Conservation (phyloP, 2,797 vertebrate genomes). For the Ctenopoma kingsleyae region DNA sequence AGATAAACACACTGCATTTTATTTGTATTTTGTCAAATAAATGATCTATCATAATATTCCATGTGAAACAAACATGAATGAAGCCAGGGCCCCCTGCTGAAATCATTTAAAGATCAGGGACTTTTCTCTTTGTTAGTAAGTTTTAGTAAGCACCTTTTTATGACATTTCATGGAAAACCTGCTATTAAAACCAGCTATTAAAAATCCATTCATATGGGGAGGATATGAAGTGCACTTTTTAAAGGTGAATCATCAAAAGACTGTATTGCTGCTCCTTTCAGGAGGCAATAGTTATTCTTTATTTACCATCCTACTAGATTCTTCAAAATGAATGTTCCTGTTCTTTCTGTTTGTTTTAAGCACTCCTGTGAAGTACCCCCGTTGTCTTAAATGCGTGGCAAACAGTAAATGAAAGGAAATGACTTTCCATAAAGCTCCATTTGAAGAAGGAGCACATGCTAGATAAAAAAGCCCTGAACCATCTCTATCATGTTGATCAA, state of each 20-base stretch:
- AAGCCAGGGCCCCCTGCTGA: not conserved
- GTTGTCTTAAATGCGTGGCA: slow-evolving; percentile 18
- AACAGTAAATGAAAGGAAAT: slow-evolving; percentile 58
- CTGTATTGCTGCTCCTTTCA: not conserved
- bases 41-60: not conserved
- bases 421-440: slow-evolving; percentile 56
- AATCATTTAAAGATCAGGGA: not conserved
- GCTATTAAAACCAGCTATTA: not conserved
- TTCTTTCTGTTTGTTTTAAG: slow-evolving; percentile 42
- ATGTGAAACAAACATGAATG: not conserved
- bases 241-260: slow-evolving; percentile 36
- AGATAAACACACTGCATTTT: not conserved
- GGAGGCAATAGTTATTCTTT: slow-evolving; percentile 25
- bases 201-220: not conserved
- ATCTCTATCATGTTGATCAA: slow-evolving; percentile 77
- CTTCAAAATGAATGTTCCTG: slow-evolving; percentile 37
- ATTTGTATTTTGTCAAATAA: not conserved
- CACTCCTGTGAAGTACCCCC: slow-evolving; percentile 39
- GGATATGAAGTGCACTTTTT: slow-evolving; percentile 8
- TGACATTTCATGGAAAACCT: slow-evolving; percentile 4
- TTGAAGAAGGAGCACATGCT: slow-evolving; percentile 41
- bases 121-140: not conserved
- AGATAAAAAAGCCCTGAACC: slow-evolving; percentile 44
- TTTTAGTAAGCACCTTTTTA: not conserved
- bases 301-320: slow-evolving; percentile 28